Percentiles rank a stretch among this genome's conserved stretches.
phyloP scores from a whole-genome alignment of 2,888 invertebrate species.

The Acronicta psi region DNA sequence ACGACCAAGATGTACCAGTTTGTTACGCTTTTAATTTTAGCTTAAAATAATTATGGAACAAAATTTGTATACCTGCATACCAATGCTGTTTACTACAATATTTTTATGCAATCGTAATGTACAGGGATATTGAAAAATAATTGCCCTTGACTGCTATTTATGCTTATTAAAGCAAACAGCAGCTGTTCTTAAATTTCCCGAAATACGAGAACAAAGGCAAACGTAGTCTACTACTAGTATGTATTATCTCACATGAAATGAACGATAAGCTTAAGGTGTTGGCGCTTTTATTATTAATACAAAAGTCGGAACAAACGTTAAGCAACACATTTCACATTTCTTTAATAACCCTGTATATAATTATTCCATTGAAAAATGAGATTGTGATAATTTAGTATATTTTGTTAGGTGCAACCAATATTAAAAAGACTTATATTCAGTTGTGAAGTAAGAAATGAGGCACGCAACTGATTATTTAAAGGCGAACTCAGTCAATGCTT shows the following conservation, averaged over 20 bases:
- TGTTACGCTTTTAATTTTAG: slow-evolving; percentile 23
- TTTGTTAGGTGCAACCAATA: slow-evolving; percentile 4
- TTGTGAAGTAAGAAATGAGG: slow-evolving; percentile 3
- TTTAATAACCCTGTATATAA: background rate
- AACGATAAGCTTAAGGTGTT: too few species aligned
- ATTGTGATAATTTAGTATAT: slow-evolving; percentile 3
- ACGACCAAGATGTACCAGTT: slow-evolving; percentile 43
- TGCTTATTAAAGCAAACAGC: too few species aligned
- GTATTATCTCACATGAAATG: too few species aligned
- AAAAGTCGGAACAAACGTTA: background rate
- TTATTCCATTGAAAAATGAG: slow-evolving; percentile 2
- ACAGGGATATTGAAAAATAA: background rate
- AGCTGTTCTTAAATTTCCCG: too few species aligned
- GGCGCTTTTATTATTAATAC: too few species aligned
- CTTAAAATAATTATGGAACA: slow-evolving; percentile 7
- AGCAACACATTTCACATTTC: background rate
- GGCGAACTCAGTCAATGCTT: slow-evolving; percentile 5
- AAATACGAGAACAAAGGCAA: too few species aligned
- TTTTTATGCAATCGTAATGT: background rate
- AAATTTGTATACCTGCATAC: slow-evolving; percentile 11
- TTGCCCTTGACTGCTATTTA: too few species aligned
- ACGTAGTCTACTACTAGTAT: too few species aligned
- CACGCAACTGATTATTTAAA: slow-evolving; percentile 10
- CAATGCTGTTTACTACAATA: background rate
- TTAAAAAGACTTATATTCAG: background rate